Evolutionary conservation across 2,113 vertebrate genomes (phyloP).

Genomic region (Psophia crepitans): DNA sequence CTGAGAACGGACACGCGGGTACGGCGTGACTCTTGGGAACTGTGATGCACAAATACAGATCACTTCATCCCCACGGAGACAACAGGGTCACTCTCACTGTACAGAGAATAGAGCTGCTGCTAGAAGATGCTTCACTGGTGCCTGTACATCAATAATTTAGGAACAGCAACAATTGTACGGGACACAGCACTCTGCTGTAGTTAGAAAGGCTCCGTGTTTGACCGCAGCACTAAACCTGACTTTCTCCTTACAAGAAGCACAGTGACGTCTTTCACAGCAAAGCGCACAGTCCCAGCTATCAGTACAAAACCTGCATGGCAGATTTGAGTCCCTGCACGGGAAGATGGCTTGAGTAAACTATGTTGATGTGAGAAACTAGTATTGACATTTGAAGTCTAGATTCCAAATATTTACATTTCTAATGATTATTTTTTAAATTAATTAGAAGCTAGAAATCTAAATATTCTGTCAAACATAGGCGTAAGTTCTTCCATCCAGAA

Average conservation of each 20-base stretch:
- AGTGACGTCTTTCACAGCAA: neutral
- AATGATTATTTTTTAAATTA: neutral
- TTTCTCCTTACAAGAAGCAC: neutral
- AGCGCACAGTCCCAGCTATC: neutral
- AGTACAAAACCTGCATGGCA: neutral
- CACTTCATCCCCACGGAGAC: neutral
- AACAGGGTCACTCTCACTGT: neutral
- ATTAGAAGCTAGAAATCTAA: slow-evolving; percentile 21
- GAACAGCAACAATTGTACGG: neutral
- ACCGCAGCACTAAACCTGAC: neutral
- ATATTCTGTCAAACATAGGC: neutral
- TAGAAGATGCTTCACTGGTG: neutral
- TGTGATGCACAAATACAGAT: neutral
- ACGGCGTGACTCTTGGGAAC: neutral
- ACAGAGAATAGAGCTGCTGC: neutral
- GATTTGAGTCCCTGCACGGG: neutral
- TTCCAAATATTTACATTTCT: slow-evolving; percentile 33
- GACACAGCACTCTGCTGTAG: neutral
- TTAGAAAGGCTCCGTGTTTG: neutral
- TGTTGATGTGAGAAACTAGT: neutral
- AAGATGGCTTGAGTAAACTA: neutral
- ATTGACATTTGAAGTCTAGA: neutral
- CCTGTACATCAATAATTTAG: neutral
- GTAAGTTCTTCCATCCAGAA: neutral
- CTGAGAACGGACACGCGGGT: neutral